Conservation (phyloP, 1,140 invertebrate species). For the Ladona fulva region DNA sequence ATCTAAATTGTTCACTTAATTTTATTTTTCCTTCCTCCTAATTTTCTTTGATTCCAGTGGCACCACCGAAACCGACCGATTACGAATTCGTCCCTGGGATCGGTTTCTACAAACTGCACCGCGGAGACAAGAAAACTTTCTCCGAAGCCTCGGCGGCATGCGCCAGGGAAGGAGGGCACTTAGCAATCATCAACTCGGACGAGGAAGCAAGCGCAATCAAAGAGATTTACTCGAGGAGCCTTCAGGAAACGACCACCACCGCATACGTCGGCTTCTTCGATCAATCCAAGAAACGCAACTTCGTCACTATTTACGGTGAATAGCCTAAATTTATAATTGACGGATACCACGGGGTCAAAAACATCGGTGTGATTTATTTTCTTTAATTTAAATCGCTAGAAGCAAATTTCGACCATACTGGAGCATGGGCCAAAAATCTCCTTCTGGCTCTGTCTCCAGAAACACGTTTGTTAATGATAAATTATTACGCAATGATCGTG, state of each 20-base stretch:
- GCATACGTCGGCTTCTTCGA: background rate
- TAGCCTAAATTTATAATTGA: background rate
- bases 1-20: too few species aligned
- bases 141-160: background rate
- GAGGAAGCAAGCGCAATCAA: slow-evolving; percentile 8
- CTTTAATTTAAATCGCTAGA: too few species aligned
- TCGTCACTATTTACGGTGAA: background rate
- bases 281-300: background rate
- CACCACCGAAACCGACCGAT: background rate
- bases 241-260: background rate
- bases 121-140: background rate
- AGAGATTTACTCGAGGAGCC: background rate
- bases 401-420: too few species aligned
- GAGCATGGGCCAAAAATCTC: too few species aligned
- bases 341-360: too few species aligned
- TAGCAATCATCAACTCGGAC: slow-evolving; percentile 18
- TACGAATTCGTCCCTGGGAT: slow-evolving; percentile 14
- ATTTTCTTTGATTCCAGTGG: background rate
- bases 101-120: slow-evolving; percentile 15
- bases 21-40: too few species aligned
- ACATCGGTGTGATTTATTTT: too few species aligned
- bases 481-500: too few species aligned
- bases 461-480: too few species aligned
- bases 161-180: slow-evolving; percentile 10
- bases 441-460: too few species aligned